Base-by-base conservation (phyloP, 2,797 vertebrate genomes). In the Chrysolophus pictus region DNA sequence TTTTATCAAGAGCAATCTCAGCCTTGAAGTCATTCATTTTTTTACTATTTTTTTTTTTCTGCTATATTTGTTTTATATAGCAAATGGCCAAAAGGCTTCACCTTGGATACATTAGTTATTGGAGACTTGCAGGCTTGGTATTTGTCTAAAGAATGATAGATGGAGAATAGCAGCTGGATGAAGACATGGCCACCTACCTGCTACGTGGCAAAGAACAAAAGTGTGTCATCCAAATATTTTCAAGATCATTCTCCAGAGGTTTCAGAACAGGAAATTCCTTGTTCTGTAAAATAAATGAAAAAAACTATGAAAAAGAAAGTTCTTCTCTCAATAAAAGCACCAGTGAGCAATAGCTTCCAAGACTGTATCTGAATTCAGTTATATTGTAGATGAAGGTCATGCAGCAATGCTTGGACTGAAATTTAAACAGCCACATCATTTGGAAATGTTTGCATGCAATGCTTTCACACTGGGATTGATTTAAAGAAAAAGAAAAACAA, bases 181-280 rank as follows among this genome's bases (percentile, higher is more conserved):
- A 9, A 74, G 58, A 58, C 28, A 21, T 55, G 64, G 23, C 28
- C 73, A 10, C 60, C 37, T 14, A 53, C 63, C 44, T 55, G 29
- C 46, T 72, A 80, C 65, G 41, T 31, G 55, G 26, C 11, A 73
- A 87, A 84, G 42, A 72, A 39, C 33, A 63, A 64, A 31, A 74
- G 4, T 0, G 0, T 2, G 14, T 26, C 41, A 51, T 35, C 37
- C 2, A 49, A 59, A 29, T 28, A 7, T 33, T 84, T 88, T 33
- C 41, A 74, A 63, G 41, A 74, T 87, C 23, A 80, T 6, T 4
- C 21, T 51, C 21, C 46, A 87, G 35, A 47, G 6, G 7, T 58
- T 94, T 94, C 26, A 58, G 58, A 64, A 79, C 2, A 9, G 3
- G 33, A 87, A 33, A 55, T 84, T 87, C 26, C 23, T 35, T 29